A percentile compares a stretch with the other conserved stretches of the same genome.
Evolutionary conservation across 2,888 invertebrate genomes (phyloP).

Genomic region (Phytoseiulus persimilis): DNA sequence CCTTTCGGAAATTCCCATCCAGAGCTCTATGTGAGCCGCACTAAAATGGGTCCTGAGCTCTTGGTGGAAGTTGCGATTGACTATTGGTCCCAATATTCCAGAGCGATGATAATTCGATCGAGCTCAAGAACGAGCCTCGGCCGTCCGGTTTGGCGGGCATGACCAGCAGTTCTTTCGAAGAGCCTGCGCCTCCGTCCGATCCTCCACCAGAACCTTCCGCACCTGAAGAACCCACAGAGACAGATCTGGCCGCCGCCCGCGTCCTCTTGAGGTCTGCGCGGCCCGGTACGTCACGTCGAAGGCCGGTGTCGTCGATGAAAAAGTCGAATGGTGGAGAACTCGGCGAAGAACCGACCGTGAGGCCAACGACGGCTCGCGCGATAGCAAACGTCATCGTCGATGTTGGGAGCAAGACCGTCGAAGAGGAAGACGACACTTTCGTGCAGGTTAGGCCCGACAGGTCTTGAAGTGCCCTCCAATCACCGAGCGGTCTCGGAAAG

Average conservation of each 20-base stretch:
- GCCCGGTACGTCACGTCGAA: background rate
- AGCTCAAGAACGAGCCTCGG: slow-evolving; percentile 15
- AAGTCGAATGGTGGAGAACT: background rate
- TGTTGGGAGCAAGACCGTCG: background rate
- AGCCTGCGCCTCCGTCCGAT: background rate
- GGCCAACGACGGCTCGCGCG: slow-evolving; percentile 16
- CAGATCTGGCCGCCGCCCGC: slow-evolving; percentile 24
- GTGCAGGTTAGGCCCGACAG: background rate
- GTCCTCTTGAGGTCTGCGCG: background rate
- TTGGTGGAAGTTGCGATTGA: too few relatives aligned
- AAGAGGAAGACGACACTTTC: slow-evolving; percentile 22
- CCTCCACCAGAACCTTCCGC: background rate
- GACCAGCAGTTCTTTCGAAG: background rate
- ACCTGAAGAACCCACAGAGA: background rate
- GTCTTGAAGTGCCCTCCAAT: too few relatives aligned
- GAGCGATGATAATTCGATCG: slow-evolving; percentile 32
- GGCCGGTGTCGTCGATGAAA: slow-evolving; percentile 5
- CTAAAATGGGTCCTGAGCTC: too few relatives aligned
- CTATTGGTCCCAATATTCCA: background rate
- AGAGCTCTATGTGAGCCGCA: too few relatives aligned
- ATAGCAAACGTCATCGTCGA: slow-evolving; percentile 30
- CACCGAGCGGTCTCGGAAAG: too few relatives aligned
- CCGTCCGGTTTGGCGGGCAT: background rate
- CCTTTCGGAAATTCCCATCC: too few relatives aligned
- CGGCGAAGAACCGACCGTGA: slow-evolving; percentile 22